These are phyloP conservation scores for Smittia sp. DNA, from an alignment of 2,888 invertebrate species.

Conservation along the genomic window DNA sequence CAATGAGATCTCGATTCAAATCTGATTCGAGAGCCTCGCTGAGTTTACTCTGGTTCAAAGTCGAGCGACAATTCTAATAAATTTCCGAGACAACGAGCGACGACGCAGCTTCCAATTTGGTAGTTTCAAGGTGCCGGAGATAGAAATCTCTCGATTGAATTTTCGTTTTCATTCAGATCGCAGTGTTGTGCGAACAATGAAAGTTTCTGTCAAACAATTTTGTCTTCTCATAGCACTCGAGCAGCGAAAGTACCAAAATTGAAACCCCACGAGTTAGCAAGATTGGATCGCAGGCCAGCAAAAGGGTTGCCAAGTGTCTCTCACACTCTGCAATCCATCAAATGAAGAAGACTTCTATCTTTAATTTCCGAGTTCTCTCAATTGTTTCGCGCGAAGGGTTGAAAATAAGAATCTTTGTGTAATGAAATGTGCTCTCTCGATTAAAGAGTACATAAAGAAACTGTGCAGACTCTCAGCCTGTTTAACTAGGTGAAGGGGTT, in stretches of 20 bases:
- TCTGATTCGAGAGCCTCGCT: too few species aligned
- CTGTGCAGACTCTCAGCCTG: background rate
- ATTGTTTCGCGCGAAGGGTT: constrained; percentile 7
- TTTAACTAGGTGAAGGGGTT: background rate
- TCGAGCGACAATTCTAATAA: too few species aligned
- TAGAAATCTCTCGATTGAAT: background rate
- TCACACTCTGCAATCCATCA: constrained; percentile 18
- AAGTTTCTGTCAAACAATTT: background rate
- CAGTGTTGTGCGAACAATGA: background rate
- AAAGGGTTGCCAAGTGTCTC: background rate
- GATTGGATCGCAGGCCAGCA: background rate
- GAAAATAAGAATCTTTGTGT: background rate
- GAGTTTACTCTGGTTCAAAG: too few species aligned
- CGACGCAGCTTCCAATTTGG: too few species aligned
- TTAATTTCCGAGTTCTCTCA: background rate
- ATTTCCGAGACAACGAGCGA: too few species aligned
- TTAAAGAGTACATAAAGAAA: background rate
- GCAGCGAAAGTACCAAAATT: background rate
- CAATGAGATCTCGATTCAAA: too few species aligned
- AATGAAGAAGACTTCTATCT: background rate
- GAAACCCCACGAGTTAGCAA: background rate
- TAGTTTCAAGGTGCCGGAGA: background rate
- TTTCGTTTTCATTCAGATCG: background rate
- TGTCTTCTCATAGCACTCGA: background rate
- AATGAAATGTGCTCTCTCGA: background rate